Evolutionary conservation across 2,113 vertebrate genomes (phyloP).

Genomic region (Petroica traversi): DNA sequence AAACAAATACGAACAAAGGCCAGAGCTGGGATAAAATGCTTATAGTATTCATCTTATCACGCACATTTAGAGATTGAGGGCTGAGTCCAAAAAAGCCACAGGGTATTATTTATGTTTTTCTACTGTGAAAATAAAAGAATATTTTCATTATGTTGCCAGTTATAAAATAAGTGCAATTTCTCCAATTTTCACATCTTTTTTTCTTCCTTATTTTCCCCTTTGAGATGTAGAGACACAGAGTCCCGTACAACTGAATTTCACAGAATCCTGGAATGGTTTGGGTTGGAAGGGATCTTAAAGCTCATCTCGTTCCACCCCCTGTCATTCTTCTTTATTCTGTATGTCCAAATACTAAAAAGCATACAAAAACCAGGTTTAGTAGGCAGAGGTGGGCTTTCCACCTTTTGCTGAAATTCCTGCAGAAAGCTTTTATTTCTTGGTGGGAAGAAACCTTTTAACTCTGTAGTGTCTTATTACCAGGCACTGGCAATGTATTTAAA

Average conservation of each 20-base stretch:
- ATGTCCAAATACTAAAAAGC: not conserved
- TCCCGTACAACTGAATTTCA: not conserved
- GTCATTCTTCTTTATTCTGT: not conserved
- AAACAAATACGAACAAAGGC: not conserved
- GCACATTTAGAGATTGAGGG: not conserved
- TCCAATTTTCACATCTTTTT: too few species aligned
- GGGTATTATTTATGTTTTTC: not conserved
- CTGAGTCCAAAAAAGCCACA: not conserved
- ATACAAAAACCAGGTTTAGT: not conserved
- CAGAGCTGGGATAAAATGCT: not conserved
- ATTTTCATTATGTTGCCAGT: not conserved
- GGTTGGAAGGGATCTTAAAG: not conserved
- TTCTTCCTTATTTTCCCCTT: accelerated
- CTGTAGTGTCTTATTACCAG: not conserved
- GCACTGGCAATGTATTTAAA: not conserved
- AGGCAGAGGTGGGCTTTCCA: not conserved
- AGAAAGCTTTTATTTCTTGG: not conserved
- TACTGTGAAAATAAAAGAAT: not conserved
- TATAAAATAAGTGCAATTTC: not conserved
- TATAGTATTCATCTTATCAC: not conserved
- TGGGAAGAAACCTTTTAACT: not conserved
- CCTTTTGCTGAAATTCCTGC: not conserved
- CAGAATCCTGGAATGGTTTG: not conserved
- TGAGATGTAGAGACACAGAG: not conserved
- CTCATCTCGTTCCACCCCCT: not conserved